A percentile compares a stretch with the other conserved stretches of the same genome.
Conservation (phyloP, 2,113 vertebrate genomes). For the Hydropotes inermis region DNA sequence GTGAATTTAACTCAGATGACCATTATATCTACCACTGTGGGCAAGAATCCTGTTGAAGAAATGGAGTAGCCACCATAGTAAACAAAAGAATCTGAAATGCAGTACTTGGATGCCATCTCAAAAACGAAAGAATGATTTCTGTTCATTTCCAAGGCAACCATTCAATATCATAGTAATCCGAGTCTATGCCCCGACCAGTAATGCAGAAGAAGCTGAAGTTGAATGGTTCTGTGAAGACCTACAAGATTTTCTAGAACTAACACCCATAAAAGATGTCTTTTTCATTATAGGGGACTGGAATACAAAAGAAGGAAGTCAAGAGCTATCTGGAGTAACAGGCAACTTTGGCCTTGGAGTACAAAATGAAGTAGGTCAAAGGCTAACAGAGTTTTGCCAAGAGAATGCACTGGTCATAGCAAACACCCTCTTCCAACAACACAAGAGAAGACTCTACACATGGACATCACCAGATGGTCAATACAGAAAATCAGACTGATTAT, state of each 20-base stretch:
- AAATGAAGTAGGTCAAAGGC: background rate
- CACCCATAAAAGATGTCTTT: background rate
- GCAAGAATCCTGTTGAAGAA: background rate
- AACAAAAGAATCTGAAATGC: background rate
- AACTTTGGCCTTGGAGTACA: background rate
- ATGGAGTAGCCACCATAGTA: background rate
- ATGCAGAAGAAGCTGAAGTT: background rate
- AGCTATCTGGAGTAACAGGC: background rate
- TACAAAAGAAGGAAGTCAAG: background rate
- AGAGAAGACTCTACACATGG: background rate
- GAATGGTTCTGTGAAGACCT: background rate
- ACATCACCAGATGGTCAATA: background rate
- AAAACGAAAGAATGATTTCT: background rate
- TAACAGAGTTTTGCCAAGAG: background rate
- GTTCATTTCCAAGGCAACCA: background rate
- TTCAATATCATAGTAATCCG: background rate
- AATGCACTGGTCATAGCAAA: background rate
- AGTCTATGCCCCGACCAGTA: background rate
- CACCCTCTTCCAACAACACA: background rate
- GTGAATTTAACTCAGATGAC: background rate
- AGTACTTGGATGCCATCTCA: background rate
- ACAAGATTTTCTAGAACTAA: background rate
- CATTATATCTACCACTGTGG: background rate
- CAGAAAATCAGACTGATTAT: background rate
- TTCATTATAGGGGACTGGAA: background rate